Percentiles rank a stretch among this genome's conserved stretches.
phyloP scores from a whole-genome alignment of 2,113 vertebrate species.

The Centropus bengalensis region DNA sequence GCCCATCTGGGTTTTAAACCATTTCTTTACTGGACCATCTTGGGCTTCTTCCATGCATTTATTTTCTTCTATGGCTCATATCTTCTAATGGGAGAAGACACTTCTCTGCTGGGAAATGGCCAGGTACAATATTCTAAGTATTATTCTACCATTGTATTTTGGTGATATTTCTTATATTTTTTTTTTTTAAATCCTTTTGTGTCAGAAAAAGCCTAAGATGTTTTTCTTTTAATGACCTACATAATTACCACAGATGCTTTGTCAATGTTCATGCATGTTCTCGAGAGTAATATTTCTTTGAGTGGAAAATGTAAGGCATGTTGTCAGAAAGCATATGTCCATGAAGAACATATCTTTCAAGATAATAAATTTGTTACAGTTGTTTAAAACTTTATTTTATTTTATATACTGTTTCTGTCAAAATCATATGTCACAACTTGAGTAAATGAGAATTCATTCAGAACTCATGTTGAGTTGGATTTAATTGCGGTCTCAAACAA shows the following conservation, averaged over 20 bases:
- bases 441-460: background rate
- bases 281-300: background rate
- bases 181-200: background rate
- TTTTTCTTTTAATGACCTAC: background rate
- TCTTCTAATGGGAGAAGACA: slow-evolving; percentile 93
- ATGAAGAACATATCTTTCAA: background rate
- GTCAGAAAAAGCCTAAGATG: background rate
- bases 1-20: slow-evolving; percentile 89
- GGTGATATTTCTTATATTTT: background rate
- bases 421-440: background rate
- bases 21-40: slow-evolving; percentile 95
- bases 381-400: background rate
- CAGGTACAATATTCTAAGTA: slow-evolving; percentile 84
- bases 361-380: background rate
- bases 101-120: slow-evolving; percentile 92
- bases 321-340: background rate
- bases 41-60: slow-evolving; percentile 96
- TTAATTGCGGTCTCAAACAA: background rate
- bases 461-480: background rate
- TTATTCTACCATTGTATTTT: background rate
- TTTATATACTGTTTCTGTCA: background rate
- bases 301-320: background rate
- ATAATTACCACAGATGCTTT: background rate
- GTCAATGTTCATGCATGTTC: background rate
- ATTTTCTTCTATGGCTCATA: slow-evolving; percentile 97